phyloP scores from a whole-genome alignment of 2,797 vertebrate genomes.

The Acestrorhynchus altus region DNA sequence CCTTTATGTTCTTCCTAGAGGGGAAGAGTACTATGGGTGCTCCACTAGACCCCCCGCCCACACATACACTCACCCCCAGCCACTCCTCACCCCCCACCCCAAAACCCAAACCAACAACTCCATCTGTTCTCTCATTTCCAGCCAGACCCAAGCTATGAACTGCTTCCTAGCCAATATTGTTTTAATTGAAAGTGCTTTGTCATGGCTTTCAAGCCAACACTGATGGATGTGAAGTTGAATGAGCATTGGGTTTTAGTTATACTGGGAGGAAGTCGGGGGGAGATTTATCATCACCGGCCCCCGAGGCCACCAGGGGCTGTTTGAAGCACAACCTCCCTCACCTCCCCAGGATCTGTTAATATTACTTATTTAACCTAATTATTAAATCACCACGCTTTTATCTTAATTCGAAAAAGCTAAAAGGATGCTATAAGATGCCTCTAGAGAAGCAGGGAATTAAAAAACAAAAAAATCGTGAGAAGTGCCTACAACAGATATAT shows the following conservation, averaged over 20 bases:
- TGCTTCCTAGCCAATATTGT: conserved; percentile 85
- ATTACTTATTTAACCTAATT: conserved; percentile 80
- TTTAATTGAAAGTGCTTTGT: conserved; percentile 91
- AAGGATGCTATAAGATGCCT: conserved; percentile 35
- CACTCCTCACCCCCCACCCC: no score
- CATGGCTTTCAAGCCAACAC: conserved; percentile 89
- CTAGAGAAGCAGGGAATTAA: conserved; percentile 1
- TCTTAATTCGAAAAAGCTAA: conserved; percentile 58
- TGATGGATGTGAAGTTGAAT: conserved; percentile 94
- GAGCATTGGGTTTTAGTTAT: conserved; percentile 93
- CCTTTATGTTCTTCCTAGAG: conserved; percentile 78
- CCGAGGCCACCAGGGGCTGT: conserved; percentile 84
- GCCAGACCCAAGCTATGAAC: conserved; percentile 79
- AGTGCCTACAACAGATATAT: background rate
- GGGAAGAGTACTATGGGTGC: conserved; percentile 74
- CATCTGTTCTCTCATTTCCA: conserved; percentile 64
- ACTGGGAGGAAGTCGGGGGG: conserved; percentile 77
- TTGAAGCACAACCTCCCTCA: conserved; percentile 77
- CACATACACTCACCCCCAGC: no score
- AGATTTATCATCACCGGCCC: conserved; percentile 88
- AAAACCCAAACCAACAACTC: conserved; percentile 67
- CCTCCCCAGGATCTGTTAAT: conserved; percentile 74
- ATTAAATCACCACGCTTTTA: conserved; percentile 72
- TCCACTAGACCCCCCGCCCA: conserved; percentile 38
- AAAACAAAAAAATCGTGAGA: background rate